Evolutionary conservation across 2,113 vertebrate species (phyloP).

Genomic region (Apaloderma vittatum): DNA sequence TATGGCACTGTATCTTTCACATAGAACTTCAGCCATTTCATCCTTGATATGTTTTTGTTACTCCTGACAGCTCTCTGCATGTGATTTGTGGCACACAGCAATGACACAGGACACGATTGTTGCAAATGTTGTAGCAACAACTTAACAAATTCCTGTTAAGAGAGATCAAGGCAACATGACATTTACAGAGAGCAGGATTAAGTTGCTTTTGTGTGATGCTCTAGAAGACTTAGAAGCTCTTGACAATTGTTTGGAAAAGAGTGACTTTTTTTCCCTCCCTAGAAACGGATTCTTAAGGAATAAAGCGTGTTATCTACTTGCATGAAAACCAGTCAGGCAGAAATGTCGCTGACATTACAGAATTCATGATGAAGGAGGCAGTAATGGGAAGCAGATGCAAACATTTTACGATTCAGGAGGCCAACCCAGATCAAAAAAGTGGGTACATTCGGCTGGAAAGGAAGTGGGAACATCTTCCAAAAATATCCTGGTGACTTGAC

Average conservation of each 20-base stretch:
- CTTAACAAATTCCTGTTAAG: neutral
- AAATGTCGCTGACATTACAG: neutral
- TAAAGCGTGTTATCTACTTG: neutral
- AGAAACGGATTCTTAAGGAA: neutral
- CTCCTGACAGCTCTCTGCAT: neutral
- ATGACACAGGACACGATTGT: neutral
- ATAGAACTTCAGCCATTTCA: neutral
- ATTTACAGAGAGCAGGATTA: slow-evolving; percentile 43
- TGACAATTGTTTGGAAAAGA: slow-evolving; percentile 43
- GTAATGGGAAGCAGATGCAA: neutral
- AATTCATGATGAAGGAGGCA: neutral
- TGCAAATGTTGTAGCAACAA: neutral
- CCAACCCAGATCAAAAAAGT: neutral
- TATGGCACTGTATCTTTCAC: neutral
- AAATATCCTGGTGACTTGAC: neutral
- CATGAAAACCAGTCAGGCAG: neutral
- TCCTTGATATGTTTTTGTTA: neutral
- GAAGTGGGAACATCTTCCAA: neutral
- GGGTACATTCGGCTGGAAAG: neutral
- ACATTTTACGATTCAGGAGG: neutral
- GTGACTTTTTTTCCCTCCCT: neutral
- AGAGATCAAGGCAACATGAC: slow-evolving; percentile 23
- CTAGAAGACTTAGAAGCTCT: slow-evolving; percentile 51
- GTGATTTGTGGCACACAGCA: neutral
- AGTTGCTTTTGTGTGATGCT: slow-evolving; percentile 54